Base-by-base conservation (phyloP, 2,888 invertebrate species). In the Calephelis perditalis region DNA sequence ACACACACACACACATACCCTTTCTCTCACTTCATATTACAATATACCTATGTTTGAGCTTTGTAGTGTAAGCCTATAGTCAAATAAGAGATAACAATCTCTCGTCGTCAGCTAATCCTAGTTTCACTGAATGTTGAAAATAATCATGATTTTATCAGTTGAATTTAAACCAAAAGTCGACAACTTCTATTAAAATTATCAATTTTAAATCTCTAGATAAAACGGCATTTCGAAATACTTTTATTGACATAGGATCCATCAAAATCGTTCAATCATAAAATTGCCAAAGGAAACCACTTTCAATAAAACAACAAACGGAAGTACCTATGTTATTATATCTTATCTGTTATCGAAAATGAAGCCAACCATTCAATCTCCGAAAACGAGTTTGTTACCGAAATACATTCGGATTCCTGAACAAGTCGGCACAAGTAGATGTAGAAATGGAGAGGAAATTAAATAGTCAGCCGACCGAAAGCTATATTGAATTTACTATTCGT, bases 401-500 rank as follows among this genome's bases (percentile, higher is more conserved):
- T 52, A 52, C 52, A 52, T 35, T 52, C 52, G 52, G 52, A 11
- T 52, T 52, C 36, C 9, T 26, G 26, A 26, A 26, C 26, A 26
- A 26, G 26, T 26, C 35, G 36, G 52, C 36, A 36, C 36, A 52
- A 40, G 49, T 52, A 52, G 11, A 52, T 11, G 11, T 52, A 52
- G 52, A 36, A 52, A 36, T 52, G 52, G 52, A 60, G 44, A 44
- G 59, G 60, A 62, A 62, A 62, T 62, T 58, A 58, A 60, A 61
- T 56, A 58, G 59, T 57, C 57, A 57, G 49, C 49, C 56, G 59
- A 26, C 56, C 52, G 56, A 40, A 61, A 52, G 56, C 56, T 56
- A 58, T 62, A 62, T 62, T 62, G 59, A 52, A 52, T 52, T 52
- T 36, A 52, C 52, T 52, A 52, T 11, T 52, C 11, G 52, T 52